Base-by-base conservation (phyloP, 2,888 invertebrate species). In the Aphrophora alni region DNA sequence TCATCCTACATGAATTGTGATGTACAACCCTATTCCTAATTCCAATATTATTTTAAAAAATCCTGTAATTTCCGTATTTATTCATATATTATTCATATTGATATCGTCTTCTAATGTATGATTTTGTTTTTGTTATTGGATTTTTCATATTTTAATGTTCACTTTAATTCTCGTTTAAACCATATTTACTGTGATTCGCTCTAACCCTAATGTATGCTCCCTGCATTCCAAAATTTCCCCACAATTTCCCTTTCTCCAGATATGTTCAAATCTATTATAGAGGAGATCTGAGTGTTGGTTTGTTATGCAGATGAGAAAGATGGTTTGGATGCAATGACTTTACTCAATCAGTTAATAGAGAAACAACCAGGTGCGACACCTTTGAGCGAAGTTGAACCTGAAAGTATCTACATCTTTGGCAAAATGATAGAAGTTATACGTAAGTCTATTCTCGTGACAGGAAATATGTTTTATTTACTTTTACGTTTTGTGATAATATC, bases 351-450 rank as follows among this genome's bases (percentile, higher is more conserved):
- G 87, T 91, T 94, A 72, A 92, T 95, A 83, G 94, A 94, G 88
- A 94, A 94, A 84, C 93, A 94, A 1, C 94, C 95, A 0, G 95
- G 95, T 74, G 94, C 94, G 76, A 92, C 95, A 75, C 94, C 94
- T 38, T 89, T 95, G 24, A 92, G 93, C 84, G 93, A 95, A 87
- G 92, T 95, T 78, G 91, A 93, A 85, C 95, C 95, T 17, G 93
- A 94, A 84, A 95, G 95, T 1, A 94, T 96, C 86, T 93, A 95
- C 85, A 91, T 95, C 80, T 95, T 95, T 88, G 95, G 95, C n/a
- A 95, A 95, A 90, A 89, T 95, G 82, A 92, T 96, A 84, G 90
- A 93, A 44, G 95, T 96, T 17, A 93, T 93, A 88, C 89, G 92
- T 92, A 88, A 89, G 91, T 88, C 72, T 70, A 27, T 74, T 75